phyloP scores from a whole-genome alignment of 2,113 vertebrate species.

The Columba livia region DNA sequence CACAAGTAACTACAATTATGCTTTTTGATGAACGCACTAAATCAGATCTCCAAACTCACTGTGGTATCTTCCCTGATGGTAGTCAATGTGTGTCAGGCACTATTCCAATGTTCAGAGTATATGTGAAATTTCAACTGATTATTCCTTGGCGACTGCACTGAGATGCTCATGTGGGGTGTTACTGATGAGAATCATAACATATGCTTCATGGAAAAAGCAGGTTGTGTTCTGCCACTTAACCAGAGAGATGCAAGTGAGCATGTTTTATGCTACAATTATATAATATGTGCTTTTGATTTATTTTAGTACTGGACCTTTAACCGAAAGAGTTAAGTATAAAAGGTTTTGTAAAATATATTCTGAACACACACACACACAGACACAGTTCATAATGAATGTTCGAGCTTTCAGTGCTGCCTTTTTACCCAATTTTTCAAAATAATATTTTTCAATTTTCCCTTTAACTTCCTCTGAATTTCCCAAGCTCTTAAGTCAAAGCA shows the following conservation, averaged over 20 bases:
- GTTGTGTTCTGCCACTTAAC: constrained; percentile 23
- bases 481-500: background rate
- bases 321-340: background rate
- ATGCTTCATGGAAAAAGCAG: constrained; percentile 11
- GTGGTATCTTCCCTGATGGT: background rate
- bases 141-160: constrained; percentile 5
- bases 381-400: background rate
- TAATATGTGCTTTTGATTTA: background rate
- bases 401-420: background rate
- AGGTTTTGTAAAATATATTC: background rate
- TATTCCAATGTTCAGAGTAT: background rate
- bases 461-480: background rate
- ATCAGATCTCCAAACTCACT: background rate
- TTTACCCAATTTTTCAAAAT: background rate
- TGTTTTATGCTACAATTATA: background rate
- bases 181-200: constrained; percentile 14
- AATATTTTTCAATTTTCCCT: background rate
- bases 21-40: background rate
- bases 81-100: background rate
- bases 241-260: background rate
- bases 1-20: background rate
- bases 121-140: constrained; percentile 24
- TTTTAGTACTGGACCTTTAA: background rate
- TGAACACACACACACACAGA: background rate
- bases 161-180: background rate